Conservation (phyloP, 2,888 invertebrate genomes). For the Sphaerophoria taeniata region DNA sequence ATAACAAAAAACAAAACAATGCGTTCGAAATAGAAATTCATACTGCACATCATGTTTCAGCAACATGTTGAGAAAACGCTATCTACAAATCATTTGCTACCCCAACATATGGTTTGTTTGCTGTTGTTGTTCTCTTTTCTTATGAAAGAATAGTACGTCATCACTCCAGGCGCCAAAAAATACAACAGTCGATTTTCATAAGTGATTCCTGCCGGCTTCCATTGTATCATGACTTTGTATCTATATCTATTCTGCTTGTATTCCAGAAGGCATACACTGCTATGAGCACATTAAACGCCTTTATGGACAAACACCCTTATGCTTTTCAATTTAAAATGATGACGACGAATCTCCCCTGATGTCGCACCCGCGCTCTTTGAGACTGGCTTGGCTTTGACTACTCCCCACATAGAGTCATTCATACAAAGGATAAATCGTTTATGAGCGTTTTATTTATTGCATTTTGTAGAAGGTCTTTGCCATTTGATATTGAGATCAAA, state of each 20-base stretch:
- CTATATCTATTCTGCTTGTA: not conserved
- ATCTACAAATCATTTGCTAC: conserved; percentile 18
- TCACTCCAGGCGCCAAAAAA: conserved; percentile 24
- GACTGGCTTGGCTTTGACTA: not conserved
- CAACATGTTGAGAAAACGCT: conserved; percentile 59
- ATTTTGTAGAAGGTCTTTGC: conserved; percentile 62
- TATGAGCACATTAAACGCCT: conserved; percentile 12
- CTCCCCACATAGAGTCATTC: not conserved
- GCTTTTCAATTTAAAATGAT: conserved; percentile 42
- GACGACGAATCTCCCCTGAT: conserved; percentile 33
- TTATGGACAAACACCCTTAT: conserved; percentile 22
- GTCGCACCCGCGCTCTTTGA: not conserved
- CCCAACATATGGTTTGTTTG: not conserved
- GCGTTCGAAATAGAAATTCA: not conserved
- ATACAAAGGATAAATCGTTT: conserved; percentile 49
- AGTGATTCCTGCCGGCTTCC: conserved; percentile 42
- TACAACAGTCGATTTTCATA: conserved; percentile 52
- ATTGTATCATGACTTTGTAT: conserved; percentile 16
- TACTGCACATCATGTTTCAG: not conserved
- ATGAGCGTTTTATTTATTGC: conserved; percentile 61
- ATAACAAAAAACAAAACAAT: not conserved
- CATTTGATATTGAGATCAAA: conserved; percentile 72
- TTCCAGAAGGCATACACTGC: conserved; percentile 14
- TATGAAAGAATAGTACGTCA: conserved; percentile 9
- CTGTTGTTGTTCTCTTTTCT: conserved; percentile 26